Base-by-base conservation (phyloP, 2,113 vertebrate species). In the Theristicus caerulescens region DNA sequence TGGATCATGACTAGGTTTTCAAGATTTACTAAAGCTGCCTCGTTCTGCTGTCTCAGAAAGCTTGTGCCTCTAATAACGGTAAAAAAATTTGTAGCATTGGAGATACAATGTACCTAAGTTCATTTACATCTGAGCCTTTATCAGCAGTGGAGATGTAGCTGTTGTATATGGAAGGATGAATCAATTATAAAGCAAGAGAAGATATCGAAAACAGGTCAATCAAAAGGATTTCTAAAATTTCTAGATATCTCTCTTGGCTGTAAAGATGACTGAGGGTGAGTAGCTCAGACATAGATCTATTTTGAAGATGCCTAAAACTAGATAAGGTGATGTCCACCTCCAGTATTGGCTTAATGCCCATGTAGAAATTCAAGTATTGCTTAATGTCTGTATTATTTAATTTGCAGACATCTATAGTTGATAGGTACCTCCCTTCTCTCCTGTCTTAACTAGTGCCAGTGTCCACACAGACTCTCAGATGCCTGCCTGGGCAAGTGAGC, bases 141-240 rank as follows among this genome's bases (percentile, higher is more conserved):
- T 34, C 25, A 64, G 13, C 54, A 67, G 19, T 36, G 29, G 42
- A 38, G 31, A 62, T 22, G 25, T 38, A 61, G 24, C 24, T 71
- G 21, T 55, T 70, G 55, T 3, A 47, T 2, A 8, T 4, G 2
- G 49, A 87, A 79, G 31, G 24, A 59, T 49, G 3, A 70, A 58
- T 38, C 22, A 64, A 83, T 38, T 64, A 10, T 29, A 59, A 74
- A 1, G 4, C 5, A 70, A 74, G 15, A 65, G 7, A 52, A 69
- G 0, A 74, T 65, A 44, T 25, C 0, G 3, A 49, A 74, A 74
- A 21, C 46, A 15, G 9, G 76, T 74, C 5, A 65, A 5, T 3
- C 27, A 11, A 83, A 69, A 64, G 25, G 6, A 55, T 49, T 65
- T 83, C 22, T 87, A 49, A 59, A 70, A 47, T 83, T 44, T 87